These are phyloP conservation scores for Hippocampus abdominalis DNA, from an alignment of 2,113 vertebrate species.

Conservation along the genomic window DNA sequence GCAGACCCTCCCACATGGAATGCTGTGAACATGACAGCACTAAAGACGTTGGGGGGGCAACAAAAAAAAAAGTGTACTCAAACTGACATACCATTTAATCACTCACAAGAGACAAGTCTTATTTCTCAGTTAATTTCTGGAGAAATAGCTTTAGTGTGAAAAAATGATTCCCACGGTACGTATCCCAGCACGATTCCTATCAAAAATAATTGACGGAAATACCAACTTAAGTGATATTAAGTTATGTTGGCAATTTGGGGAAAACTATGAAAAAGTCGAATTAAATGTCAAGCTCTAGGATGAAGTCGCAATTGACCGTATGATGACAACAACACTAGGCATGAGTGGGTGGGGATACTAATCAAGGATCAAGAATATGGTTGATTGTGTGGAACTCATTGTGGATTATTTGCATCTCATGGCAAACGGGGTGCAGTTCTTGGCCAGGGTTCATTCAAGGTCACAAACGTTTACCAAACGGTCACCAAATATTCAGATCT, in stretches of 20 bases:
- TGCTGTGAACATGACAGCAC: constrained; percentile 75
- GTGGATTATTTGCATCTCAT: not conserved
- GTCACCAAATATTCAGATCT: too few relatives aligned
- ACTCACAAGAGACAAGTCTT: constrained; percentile 51
- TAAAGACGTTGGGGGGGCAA: constrained; percentile 67
- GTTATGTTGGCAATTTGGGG: not conserved
- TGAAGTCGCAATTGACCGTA: not conserved
- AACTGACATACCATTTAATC: constrained; percentile 68
- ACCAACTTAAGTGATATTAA: not conserved
- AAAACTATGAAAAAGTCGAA: not conserved
- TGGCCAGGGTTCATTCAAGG: not conserved
- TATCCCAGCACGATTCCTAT: not conserved
- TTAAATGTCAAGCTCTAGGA: not conserved
- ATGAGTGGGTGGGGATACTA: not conserved
- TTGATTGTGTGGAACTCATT: not conserved
- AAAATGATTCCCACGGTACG: not conserved
- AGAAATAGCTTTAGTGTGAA: constrained; percentile 9
- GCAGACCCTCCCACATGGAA: constrained; percentile 79
- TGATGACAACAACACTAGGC: not conserved
- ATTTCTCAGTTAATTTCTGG: not conserved
- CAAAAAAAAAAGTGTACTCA: constrained; percentile 46
- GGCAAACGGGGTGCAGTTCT: not conserved
- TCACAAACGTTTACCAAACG: too few relatives aligned
- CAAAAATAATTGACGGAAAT: not conserved
- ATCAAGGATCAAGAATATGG: not conserved